Evolutionary conservation across 1,140 invertebrate species (phyloP), one percentile per base, ranked within the genome.

Genomic region (Caenorhabditis inopinata): DNA sequence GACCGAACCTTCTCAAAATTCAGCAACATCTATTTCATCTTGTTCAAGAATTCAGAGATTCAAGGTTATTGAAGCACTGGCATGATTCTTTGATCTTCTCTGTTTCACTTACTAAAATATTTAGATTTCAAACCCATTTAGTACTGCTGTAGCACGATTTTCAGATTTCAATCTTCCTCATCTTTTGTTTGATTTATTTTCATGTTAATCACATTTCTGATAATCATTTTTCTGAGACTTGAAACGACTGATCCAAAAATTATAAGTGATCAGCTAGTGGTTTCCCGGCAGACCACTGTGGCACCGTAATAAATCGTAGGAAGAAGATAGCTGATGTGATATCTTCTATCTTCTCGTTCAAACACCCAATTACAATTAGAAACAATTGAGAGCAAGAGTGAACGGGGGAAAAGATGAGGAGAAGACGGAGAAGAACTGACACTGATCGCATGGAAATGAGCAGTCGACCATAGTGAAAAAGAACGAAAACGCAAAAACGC

Each of bases 361-460:
- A 68, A 68, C 58, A 68, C 58, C 58, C 32, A 68, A 68, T 68
- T 68, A 68, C 58, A 68, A 68, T 68, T 68, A 68, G 58, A 68
- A 68, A 68, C 58, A 68, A 32, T 68, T 21, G 32, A 68, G 32
- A 42, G 58, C 32, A 42, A 42, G 58, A 42, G n/a, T 25, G 27
- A 32, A 16, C 16, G n/a, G 27, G 18, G 27, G 38, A 38, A 38
- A 68, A 68, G 32, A 68, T 9, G 58, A 68, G 23, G 49, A 53
- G 23, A 25, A 53, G 23, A 7, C 5, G 49, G 49, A 68, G 58
- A 42, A 42, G 32, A 42, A 68, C 58, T 58, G 58, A 68, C 58
- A 68, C 32, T 68, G 58, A 68, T 68, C 58, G 58, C 58, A 68
- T 68, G 58, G 58, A 68, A 68, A 68, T 68, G 58, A 68, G 58